A percentile compares a stretch with the other conserved stretches of the same genome.
These are phyloP conservation scores for Gallinago paraguaiae DNA, from an alignment of 2,113 vertebrate genomes.

Conservation along the genomic window DNA sequence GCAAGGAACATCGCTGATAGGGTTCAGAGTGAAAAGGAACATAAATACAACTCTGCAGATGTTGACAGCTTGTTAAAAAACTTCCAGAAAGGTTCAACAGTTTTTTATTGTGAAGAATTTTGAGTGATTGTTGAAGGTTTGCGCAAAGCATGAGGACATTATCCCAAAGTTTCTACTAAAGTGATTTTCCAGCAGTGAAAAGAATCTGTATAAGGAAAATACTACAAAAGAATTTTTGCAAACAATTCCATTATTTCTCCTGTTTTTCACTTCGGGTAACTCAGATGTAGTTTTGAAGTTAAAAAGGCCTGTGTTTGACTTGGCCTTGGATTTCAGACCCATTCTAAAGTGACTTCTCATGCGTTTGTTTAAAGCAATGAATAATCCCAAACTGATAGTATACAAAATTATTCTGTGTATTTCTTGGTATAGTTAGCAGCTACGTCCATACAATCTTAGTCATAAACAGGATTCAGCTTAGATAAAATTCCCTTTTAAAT, in stretches of 20 bases:
- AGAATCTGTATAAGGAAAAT: background rate
- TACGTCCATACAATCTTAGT: background rate
- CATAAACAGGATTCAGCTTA: background rate
- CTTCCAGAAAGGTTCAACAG: background rate
- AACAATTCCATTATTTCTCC: background rate
- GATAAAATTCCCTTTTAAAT: background rate
- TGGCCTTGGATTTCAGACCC: background rate
- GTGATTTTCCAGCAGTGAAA: background rate
- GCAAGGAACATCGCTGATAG: background rate
- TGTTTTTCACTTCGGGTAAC: background rate
- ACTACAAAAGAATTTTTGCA: background rate
- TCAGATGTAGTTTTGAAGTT: background rate
- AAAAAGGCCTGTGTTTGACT: background rate
- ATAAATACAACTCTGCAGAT: constrained; percentile 34
- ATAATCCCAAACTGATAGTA: background rate
- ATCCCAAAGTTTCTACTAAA: background rate
- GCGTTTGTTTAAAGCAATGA: background rate
- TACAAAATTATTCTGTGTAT: background rate
- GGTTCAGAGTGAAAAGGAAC: background rate
- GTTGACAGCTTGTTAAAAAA: constrained; percentile 46
- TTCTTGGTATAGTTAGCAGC: background rate
- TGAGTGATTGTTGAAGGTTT: constrained; percentile 10
- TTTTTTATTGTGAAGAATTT: constrained; percentile 18
- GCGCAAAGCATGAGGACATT: background rate
- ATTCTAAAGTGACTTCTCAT: background rate